phyloP scores from a whole-genome alignment of 2,113 vertebrate genomes.

The Columbina picui region DNA sequence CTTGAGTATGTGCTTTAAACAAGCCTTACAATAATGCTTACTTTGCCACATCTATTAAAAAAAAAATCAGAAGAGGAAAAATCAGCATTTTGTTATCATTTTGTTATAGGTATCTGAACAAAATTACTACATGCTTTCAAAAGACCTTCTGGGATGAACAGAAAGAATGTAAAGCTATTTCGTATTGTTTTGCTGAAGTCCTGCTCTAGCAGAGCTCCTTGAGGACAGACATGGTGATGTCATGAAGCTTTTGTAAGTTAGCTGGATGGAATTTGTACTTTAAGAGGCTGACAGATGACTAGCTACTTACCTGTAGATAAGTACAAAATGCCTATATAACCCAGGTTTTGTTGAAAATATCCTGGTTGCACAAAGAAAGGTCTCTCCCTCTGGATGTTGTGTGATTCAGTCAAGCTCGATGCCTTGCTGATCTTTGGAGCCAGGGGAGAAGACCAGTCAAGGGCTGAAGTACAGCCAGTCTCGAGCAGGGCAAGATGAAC shows the following conservation, averaged over 20 bases:
- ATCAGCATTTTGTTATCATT: neutral
- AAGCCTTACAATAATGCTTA: neutral
- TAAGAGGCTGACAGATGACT: neutral
- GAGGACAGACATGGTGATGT: neutral
- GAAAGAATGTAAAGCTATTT: neutral
- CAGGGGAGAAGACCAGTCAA: neutral
- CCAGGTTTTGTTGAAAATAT: neutral
- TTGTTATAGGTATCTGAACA: neutral
- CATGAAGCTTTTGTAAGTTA: neutral
- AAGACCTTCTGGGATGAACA: neutral
- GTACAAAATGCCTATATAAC: neutral
- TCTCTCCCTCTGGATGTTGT: neutral
- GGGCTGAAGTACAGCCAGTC: neutral
- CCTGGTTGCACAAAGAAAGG: neutral
- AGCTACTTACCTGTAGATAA: neutral
- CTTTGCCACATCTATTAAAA: neutral
- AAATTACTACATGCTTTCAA: neutral
- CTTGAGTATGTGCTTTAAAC: neutral
- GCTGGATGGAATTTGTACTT: neutral
- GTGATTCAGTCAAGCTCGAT: neutral
- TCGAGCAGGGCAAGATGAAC: rapidly evolving
- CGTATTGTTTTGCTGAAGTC: neutral
- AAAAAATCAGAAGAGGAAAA: neutral
- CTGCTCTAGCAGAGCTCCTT: neutral
- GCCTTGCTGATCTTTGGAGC: neutral